Evolutionary conservation across 2,888 invertebrate genomes (phyloP), one percentile per base, ranked within the genome.

Genomic region (Dicranocentrus wangi): DNA sequence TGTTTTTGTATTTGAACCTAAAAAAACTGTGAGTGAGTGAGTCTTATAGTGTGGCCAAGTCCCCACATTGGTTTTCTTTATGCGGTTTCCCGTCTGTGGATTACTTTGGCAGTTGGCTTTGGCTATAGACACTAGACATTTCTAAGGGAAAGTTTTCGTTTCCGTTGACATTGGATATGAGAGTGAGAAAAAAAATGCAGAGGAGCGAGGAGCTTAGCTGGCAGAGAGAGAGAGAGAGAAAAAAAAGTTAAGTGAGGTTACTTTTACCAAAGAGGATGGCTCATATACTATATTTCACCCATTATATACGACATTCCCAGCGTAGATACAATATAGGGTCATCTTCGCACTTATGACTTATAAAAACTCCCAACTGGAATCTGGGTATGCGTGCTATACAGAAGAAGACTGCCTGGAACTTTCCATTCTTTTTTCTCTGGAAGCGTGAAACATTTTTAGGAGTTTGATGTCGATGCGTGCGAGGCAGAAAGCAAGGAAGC

Each of bases 121-220:
- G 60, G 23, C 60, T 25, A 47, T 17, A 47, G 32, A 32, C 32
- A 32, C 5, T 55, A 25, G 25, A 25, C 17, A 51, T 55, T 23
- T 21, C 23, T 21, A 47, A 71, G 69, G 69, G 58, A 65, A 66
- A 75, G 65, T 75, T 75, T 81, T 81, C 65, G 75, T 81, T 81
- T 81, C 75, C 75, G 81, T 63, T 81, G 75, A 75, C 81, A 81
- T 69, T 81, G 53, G 63, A 58, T 70, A 65, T 81, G 65, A 61
- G 32, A 51, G 73, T 63, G n/a, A 61, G 23, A 28, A 61, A 25
- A 23, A 25, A 25, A 55, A n/a, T 51, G 55, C 25, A 25, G 25
- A 25, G 15, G n/a, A 47, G 47, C n/a, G 25, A 23, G 55, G 5
- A 17, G 53, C 21, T 53, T 3, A 13, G 53, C 27, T 39, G 42